Evolutionary conservation across 2,888 invertebrate genomes (phyloP).

Genomic region (Aphodius granarius): DNA sequence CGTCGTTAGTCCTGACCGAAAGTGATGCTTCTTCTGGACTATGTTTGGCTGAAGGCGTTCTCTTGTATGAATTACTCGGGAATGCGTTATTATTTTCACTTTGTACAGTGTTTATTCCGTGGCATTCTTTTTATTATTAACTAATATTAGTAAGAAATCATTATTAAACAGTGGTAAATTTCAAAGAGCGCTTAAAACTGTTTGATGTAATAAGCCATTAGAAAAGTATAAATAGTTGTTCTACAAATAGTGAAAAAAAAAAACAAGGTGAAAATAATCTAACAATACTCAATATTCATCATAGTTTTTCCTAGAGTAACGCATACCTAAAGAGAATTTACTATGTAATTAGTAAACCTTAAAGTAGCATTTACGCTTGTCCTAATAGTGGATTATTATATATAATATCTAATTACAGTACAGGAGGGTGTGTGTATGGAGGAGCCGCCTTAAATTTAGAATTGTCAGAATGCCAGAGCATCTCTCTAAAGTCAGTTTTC

Average conservation of each 20-base stretch:
- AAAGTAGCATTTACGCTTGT: not conserved
- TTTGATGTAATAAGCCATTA: no score
- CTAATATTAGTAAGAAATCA: no score
- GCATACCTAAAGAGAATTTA: not conserved
- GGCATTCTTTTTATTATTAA: not conserved
- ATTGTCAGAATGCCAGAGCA: not conserved
- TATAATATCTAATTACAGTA: not conserved
- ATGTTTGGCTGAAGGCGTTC: not conserved
- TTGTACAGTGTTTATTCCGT: not conserved
- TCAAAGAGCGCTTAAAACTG: no score
- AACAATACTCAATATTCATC: not conserved
- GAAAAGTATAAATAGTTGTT: no score
- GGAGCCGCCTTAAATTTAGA: not conserved
- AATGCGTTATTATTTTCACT: not conserved
- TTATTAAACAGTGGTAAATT: no score
- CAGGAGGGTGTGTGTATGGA: not conserved
- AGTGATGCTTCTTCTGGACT: conserved; percentile 14
- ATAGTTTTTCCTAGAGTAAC: not conserved
- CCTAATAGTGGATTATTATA: not conserved
- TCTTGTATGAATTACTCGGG: not conserved
- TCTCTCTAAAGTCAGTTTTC: not conserved
- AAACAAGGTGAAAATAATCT: not conserved
- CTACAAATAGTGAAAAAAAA: not conserved
- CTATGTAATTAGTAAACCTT: not conserved
- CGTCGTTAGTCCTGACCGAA: not conserved